phyloP scores from a whole-genome alignment of 2,797 vertebrate genomes.

The Aphelocoma californica region DNA sequence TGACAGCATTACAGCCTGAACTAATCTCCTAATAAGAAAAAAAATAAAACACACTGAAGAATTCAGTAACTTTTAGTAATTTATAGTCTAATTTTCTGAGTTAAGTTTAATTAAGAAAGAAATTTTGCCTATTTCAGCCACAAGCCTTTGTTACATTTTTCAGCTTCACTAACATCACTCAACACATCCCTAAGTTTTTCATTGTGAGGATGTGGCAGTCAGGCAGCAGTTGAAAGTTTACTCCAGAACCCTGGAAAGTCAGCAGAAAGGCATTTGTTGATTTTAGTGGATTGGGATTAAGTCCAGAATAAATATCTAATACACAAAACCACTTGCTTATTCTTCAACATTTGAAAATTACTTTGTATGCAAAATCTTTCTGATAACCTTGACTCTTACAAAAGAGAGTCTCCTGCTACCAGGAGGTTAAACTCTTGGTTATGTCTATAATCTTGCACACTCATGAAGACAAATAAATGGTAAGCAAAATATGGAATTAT shows the following conservation, averaged over 20 bases:
- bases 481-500: background rate
- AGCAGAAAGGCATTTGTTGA: conserved; percentile 44
- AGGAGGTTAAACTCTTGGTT: background rate
- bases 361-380: background rate
- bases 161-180: background rate
- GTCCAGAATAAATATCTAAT: conserved; percentile 20
- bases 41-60: background rate
- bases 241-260: conserved; percentile 7
- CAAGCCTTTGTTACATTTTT: background rate
- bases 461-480: background rate
- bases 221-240: conserved; percentile 7
- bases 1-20: background rate
- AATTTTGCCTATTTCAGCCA: background rate
- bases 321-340: background rate
- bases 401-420: background rate
- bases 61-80: background rate
- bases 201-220: background rate
- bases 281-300: conserved; percentile 19
- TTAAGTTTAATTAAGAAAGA: background rate
- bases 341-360: background rate
- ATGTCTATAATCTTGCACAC: background rate
- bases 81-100: background rate
- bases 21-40: background rate
- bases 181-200: background rate
- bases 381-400: background rate